Base-by-base conservation (phyloP, 1,140 invertebrate species). In the Papilio helenus region DNA sequence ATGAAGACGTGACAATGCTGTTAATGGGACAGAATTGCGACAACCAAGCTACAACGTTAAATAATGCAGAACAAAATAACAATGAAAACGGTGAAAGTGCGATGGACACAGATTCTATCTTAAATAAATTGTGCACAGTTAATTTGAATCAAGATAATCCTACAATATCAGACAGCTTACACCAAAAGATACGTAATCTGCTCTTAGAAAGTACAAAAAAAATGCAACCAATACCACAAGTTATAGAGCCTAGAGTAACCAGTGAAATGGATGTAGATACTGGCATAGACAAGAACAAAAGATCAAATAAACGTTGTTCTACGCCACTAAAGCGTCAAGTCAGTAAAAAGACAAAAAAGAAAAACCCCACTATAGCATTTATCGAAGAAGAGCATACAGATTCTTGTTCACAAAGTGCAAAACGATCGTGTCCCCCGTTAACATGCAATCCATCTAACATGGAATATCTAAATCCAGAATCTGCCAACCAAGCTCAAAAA, bases 151-250 rank as follows among this genome's bases (percentile, higher is more conserved):
- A 86, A 46, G 90, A 91, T 42, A 76, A 73, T 71, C 73, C 81
- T 4, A 84, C 86, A 8, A 29, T 89, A 29, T 88, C 89, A 12
- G 90, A 93, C 39, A 86, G 88, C 3, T 74, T 94, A 39, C 86
- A 92, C 73, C 46, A 80, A 79, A 89, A 86, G 80, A 76, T 94
- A 9, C 81, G 74, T 68, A 80, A 91, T 79, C 81, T 94, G 26
- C 26, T 92, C 29, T 79, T 94, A 58, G 90, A 94, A 77, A 94
- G 92, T 76, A 85, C 89, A 39, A 92, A 91, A 78, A 93, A 93
- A 78, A 80, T 79, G 5, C 61, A 26, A n/a, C 18, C 16, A 39
- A 49, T 55, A 58, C 1, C 14, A 29, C 2, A 61, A 79, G 79
- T 76, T 68, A 61, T 61, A n/a, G 44, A 80, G 73, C 80, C 81